Evolutionary conservation across 1,140 invertebrate genomes (phyloP), one percentile per base, ranked within the genome.

Genomic region (Anthonomus grandis): DNA sequence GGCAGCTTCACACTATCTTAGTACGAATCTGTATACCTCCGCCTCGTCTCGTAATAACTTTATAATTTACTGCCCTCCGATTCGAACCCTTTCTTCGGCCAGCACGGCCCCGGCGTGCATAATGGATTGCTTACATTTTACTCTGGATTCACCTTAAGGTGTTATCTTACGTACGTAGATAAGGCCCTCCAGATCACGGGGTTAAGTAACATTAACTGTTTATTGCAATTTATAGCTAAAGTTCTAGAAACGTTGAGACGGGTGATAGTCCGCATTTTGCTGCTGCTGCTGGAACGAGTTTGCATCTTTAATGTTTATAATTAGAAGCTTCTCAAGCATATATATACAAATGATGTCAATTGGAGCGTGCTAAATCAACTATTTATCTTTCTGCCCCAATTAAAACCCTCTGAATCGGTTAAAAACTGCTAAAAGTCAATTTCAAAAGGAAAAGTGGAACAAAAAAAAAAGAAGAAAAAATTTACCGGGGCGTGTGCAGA

Each of bases 171-270:
- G 66, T 67, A 65, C 63, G 48, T 57, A 63, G 70, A 72, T 72
- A 72, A 72, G 53, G 58, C 64, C 39, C 17, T 47, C 62, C 66
- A 70, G 67, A 69, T 67, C 68, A 50, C 42, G 53, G 71, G 70
- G 70, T 72, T 70, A 72, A 71, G 68, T 64, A 70, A 71, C 70
- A 72, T 72, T 72, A 72, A 71, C 70, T 71, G 70, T 71, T 70
- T 70, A 68, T 69, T 66, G 63, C 66, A 62, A 68, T 69, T 69
- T 64, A 68, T 63, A 50, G 55, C 8, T 21, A 42, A 56, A 56
- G 53, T 56, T 56, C 53, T 44, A n/a, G 39, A 54, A 50, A 50
- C 48, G 48, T 50, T 50, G 34, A 37, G 48, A 50, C 48, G 27
- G 34, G 24, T 50, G 48, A 50, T 50, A 34, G 15, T 50, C 48